Evolutionary conservation across 35 echinoderm and acorn worm species (phyloP).

Genomic region (Diadema setosum): DNA sequence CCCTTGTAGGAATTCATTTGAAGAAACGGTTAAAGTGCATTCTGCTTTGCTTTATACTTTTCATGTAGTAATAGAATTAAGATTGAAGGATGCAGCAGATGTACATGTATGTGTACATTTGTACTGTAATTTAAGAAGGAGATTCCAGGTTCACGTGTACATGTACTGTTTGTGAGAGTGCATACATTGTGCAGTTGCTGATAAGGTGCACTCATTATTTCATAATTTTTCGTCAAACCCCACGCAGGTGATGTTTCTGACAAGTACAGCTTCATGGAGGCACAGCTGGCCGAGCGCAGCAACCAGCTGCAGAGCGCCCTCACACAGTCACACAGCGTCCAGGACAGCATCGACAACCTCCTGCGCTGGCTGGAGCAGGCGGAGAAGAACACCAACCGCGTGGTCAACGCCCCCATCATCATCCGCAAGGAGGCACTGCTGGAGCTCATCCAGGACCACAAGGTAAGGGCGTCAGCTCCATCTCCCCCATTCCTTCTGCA

Average conservation of each 20-base stretch:
- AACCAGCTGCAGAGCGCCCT: slow-evolving; percentile 94
- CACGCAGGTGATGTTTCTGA: slow-evolving; percentile 72
- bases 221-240: no score
- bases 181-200: no score
- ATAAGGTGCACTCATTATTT: no score
- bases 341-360: slow-evolving; percentile 83
- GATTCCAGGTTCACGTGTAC: no score
- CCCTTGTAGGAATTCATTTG: no score
- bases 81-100: no score
- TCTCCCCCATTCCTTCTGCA: not conserved
- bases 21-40: no score
- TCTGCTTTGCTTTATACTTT: no score
- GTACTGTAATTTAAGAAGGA: no score
- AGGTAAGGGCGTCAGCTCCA: slow-evolving; percentile 34
- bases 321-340: slow-evolving; percentile 87
- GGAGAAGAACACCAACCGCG: slow-evolving; percentile 76
- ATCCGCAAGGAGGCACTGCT: slow-evolving; percentile 93
- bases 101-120: no score
- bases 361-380: slow-evolving; percentile 85
- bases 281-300: slow-evolving; percentile 78
- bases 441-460: slow-evolving; percentile 84
- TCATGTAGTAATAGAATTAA: no score
- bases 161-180: no score
- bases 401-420: slow-evolving; percentile 72
- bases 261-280: slow-evolving; percentile 85